Evolutionary conservation across 1,140 invertebrate genomes (phyloP).

Genomic region (Portunus trituberculatus): DNA sequence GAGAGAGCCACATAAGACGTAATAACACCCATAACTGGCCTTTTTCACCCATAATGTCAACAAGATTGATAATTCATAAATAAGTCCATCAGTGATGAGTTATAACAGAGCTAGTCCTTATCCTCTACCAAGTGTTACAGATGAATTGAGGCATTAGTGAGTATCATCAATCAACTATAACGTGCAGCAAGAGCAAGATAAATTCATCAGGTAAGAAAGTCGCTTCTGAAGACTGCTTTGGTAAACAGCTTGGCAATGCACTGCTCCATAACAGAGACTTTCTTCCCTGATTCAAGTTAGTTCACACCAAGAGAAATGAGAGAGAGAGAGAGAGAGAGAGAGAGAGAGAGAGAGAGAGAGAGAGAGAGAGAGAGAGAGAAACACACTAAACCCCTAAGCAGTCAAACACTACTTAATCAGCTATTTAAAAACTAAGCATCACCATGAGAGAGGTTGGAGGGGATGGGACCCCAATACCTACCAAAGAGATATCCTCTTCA

Average conservation of each 20-base stretch:
- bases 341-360: conserved; percentile 51
- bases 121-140: conserved; percentile 64
- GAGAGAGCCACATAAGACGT: no score
- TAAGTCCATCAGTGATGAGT: background rate
- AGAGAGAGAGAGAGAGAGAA: background rate
- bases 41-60: no score
- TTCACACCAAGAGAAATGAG: conserved; percentile 63
- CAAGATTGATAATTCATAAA: no score
- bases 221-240: background rate
- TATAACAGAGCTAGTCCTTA: conserved; percentile 40
- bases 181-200: conserved; percentile 70
- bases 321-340: conserved; percentile 60
- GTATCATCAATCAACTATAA: conserved; percentile 65
- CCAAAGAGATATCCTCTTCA: conserved; percentile 93
- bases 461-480: conserved; percentile 80
- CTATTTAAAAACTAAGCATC: conserved; percentile 70
- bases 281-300: conserved; percentile 72
- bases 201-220: conserved; percentile 69
- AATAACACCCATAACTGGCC: no score
- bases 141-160: conserved; percentile 76
- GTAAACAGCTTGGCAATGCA: background rate
- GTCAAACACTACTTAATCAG: conserved; percentile 60
- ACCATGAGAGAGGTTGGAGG: conserved; percentile 56
- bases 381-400: conserved; percentile 73
- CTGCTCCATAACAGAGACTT: conserved; percentile 9